Conservation (phyloP, 2,797 vertebrate species). For the Argentina silus region DNA sequence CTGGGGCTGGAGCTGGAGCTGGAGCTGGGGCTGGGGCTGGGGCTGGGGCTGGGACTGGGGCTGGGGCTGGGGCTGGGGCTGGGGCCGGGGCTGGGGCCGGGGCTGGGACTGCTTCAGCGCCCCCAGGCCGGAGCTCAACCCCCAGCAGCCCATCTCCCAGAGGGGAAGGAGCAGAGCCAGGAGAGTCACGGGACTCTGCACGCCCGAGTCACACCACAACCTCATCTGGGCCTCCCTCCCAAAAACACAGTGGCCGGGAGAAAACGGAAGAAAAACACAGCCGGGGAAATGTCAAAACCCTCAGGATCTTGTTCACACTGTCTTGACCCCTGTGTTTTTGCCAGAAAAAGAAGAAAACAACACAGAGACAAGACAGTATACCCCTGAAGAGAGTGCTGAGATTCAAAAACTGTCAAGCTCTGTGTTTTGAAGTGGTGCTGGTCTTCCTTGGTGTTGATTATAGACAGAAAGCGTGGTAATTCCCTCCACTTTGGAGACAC, state of each 20-base stretch:
- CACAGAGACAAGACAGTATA: slow-evolving; percentile 28
- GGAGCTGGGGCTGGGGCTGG: too few relatives aligned
- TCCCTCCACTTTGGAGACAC: slow-evolving; percentile 75
- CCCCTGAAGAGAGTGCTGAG: slow-evolving; percentile 46
- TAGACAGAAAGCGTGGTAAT: slow-evolving; percentile 76
- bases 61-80: slow-evolving; percentile 11
- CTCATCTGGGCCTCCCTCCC: slow-evolving; percentile 76
- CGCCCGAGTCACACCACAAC: slow-evolving; percentile 79
- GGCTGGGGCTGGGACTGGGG: slow-evolving; percentile 9
- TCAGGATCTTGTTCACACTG: slow-evolving; percentile 66
- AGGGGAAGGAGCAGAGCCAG: slow-evolving; percentile 84
- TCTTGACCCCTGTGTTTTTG: slow-evolving; percentile 62
- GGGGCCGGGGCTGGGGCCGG: slow-evolving; percentile 1
- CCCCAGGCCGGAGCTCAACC: slow-evolving; percentile 72
- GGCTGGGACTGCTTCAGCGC: slow-evolving; percentile 70
- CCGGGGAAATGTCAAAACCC: slow-evolving; percentile 69
- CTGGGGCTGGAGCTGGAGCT: slow-evolving; percentile 21
- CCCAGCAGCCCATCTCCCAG: slow-evolving; percentile 81
- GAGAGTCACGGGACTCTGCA: slow-evolving; percentile 76
- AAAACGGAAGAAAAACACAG: slow-evolving; percentile 24
- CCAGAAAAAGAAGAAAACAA: slow-evolving; percentile 48
- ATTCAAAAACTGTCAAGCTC: slow-evolving; percentile 58
- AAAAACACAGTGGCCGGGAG: slow-evolving; percentile 41
- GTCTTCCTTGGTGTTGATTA: slow-evolving; percentile 60
- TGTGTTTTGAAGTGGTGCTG: slow-evolving; percentile 53